Percentiles rank a stretch among this genome's conserved stretches.
Evolutionary conservation across 2,888 invertebrate genomes (phyloP).

Genomic region (Kuschelorhynchus macadamiae): DNA sequence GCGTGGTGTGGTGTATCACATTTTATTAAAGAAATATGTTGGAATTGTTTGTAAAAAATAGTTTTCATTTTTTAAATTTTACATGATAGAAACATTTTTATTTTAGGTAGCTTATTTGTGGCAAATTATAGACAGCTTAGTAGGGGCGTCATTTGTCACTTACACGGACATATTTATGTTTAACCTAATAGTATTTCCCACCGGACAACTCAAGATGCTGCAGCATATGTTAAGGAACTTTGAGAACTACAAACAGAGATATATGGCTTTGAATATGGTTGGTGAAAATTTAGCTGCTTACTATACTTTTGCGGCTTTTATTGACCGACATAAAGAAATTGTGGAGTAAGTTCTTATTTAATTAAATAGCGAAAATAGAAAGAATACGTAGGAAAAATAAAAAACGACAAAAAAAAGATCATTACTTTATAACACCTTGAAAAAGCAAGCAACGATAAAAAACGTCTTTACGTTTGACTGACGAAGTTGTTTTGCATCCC

Average conservation of each 20-base stretch:
- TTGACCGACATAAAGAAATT: slow-evolving; percentile 27
- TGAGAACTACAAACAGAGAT: slow-evolving; percentile 37
- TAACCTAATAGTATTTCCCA: slow-evolving; percentile 53
- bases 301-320: slow-evolving; percentile 36
- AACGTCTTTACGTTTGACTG: no score
- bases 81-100: no score
- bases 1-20: no score
- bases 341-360: slow-evolving; percentile 23
- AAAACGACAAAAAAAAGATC: no score
- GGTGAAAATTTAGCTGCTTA: slow-evolving; percentile 25
- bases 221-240: slow-evolving; percentile 50
- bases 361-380: no score
- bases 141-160: slow-evolving; percentile 54
- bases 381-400: no score
- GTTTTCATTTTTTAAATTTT: no score
- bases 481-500: no score
- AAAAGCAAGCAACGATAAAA: no score
- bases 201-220: slow-evolving; percentile 53
- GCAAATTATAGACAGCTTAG: slow-evolving; percentile 49
- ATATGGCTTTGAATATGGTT: slow-evolving; percentile 1
- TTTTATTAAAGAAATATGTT: no score
- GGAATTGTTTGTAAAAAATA: no score
- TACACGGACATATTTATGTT: slow-evolving; percentile 54
- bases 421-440: no score
- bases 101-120: slow-evolving; percentile 49